phyloP scores from a whole-genome alignment of 2,797 vertebrate species.

The Pseudochirops corinnae region DNA sequence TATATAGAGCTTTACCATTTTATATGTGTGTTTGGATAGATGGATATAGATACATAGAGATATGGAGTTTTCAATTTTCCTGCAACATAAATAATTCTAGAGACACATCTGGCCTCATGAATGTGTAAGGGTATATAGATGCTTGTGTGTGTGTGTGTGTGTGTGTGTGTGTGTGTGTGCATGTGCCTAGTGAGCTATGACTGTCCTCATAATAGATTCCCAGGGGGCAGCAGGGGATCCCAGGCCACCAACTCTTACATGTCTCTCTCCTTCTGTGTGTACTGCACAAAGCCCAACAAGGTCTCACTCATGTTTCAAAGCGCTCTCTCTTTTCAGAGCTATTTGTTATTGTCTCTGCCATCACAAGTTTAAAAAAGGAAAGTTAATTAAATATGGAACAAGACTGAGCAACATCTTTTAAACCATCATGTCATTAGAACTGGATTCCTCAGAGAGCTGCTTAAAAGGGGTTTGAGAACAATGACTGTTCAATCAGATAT shows the following conservation, averaged over 20 bases:
- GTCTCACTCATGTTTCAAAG: slow-evolving; percentile 92
- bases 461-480: slow-evolving; percentile 98
- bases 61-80: background rate
- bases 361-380: slow-evolving; percentile 97
- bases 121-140: background rate
- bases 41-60: background rate
- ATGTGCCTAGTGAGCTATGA: slow-evolving; percentile 72
- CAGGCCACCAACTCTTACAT: slow-evolving; percentile 67
- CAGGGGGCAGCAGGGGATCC: slow-evolving; percentile 79
- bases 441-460: slow-evolving; percentile 95
- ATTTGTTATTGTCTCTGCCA: slow-evolving; percentile 96
- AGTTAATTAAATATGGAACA: slow-evolving; percentile 99
- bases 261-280: slow-evolving; percentile 86
- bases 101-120: background rate
- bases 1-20: too few relatives aligned
- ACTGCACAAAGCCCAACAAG: slow-evolving; percentile 93
- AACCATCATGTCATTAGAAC: slow-evolving; percentile 99
- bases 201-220: slow-evolving; percentile 77
- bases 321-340: slow-evolving; percentile 88
- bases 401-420: slow-evolving; percentile 98
- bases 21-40: background rate
- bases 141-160: slow-evolving; percentile 35
- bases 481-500: slow-evolving; percentile 99
- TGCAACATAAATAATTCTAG: background rate
- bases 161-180: slow-evolving; percentile 43